These are phyloP conservation scores for Xylocampa areola DNA, from an alignment of 2,888 invertebrate species.

Conservation along the genomic window DNA sequence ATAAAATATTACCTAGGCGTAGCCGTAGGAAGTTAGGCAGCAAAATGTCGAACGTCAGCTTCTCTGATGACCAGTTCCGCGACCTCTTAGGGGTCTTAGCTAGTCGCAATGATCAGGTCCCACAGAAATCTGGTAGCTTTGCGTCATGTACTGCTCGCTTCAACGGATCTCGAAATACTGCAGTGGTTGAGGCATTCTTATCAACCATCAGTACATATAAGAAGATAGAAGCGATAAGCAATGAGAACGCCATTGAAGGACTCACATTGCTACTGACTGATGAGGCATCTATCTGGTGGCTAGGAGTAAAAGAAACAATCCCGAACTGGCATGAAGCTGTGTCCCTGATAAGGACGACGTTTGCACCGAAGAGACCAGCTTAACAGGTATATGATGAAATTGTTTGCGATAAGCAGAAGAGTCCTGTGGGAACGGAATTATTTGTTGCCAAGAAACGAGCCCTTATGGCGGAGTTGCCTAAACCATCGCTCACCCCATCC, in stretches of 20 bases:
- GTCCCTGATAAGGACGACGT: neutral
- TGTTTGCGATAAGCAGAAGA: conserved; percentile 5
- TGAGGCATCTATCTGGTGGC: conserved; percentile 13
- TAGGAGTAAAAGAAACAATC: conserved; percentile 1
- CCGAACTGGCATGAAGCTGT: neutral
- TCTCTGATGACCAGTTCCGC: conserved; percentile 17
- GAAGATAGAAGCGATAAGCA: conserved; percentile 1
- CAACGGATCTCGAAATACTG: neutral
- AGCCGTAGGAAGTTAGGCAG: conserved; percentile 18
- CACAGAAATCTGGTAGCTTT: conserved; percentile 7
- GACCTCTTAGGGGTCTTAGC: conserved; percentile 6
- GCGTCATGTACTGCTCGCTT: conserved; percentile 11
- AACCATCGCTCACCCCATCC: neutral
- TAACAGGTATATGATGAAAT: conserved; percentile 9
- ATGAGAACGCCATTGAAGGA: conserved; percentile 17
- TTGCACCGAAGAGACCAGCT: conserved; percentile 20
- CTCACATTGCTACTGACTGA: conserved; percentile 9
- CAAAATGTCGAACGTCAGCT: conserved; percentile 17
- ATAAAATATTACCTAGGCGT: conserved; percentile 11
- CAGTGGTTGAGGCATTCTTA: conserved; percentile 13
- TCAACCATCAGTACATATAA: conserved; percentile 4
- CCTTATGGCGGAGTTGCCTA: conserved; percentile 11
- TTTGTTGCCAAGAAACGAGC: conserved; percentile 19
- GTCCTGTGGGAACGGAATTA: neutral
- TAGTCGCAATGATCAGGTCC: neutral